Evolutionary conservation across 2,113 vertebrate genomes (phyloP).

Genomic region (Lophius piscatorius): DNA sequence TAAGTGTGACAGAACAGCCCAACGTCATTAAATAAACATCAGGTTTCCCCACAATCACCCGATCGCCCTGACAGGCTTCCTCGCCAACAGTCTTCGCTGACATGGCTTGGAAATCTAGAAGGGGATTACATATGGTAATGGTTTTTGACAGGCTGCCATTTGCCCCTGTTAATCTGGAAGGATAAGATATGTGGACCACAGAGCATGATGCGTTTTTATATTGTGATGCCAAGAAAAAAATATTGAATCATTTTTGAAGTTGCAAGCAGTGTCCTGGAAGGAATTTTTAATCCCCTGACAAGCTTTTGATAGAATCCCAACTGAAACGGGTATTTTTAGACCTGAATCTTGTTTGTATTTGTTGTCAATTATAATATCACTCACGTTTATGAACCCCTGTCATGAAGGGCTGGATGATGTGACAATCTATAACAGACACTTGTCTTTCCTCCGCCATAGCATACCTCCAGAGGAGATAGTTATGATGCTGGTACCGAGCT

Average conservation of each 20-base stretch:
- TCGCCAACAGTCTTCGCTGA: constrained; percentile 67
- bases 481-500: constrained; percentile 22
- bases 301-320: constrained; percentile 62
- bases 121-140: constrained; percentile 74
- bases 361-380: constrained; percentile 87
- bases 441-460: constrained; percentile 27
- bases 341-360: constrained; percentile 69
- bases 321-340: constrained; percentile 56
- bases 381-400: constrained; percentile 68
- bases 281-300: constrained; percentile 68
- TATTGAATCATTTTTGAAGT: constrained; percentile 55
- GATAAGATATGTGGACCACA: constrained; percentile 70
- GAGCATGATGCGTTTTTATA: constrained; percentile 62
- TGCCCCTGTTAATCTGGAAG: constrained; percentile 75
- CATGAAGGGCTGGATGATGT: constrained; percentile 23
- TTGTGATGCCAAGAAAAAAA: constrained; percentile 59
- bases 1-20: constrained; percentile 90
- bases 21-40: constrained; percentile 96
- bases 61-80: constrained; percentile 57
- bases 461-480: constrained; percentile 19
- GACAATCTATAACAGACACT: constrained; percentile 15
- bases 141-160: constrained; percentile 76
- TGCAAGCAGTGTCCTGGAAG: constrained; percentile 65
- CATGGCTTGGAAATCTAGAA: constrained; percentile 66
- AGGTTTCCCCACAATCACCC: constrained; percentile 59